Evolutionary conservation across 2,888 invertebrate genomes (phyloP), one percentile per base, ranked within the genome.

Genomic region (Chrysolina americana): DNA sequence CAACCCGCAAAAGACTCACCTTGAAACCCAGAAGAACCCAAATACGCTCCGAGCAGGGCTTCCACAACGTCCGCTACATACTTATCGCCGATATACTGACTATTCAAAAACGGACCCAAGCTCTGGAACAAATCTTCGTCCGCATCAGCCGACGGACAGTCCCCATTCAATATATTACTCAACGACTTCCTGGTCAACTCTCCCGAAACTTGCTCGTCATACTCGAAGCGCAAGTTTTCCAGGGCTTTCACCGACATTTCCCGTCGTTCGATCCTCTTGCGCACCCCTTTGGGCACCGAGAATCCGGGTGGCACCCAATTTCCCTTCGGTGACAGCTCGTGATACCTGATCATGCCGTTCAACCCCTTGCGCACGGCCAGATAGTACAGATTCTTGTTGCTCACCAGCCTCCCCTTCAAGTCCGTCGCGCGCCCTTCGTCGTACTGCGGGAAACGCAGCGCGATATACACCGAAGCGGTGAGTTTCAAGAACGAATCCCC

Each of bases 401-500:
- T 95, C 28, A 96, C 91, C 4, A 95, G 84, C 79, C 91, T 89
- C 0, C 92, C 88, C 83, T 97, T 94, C n/a, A 96, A 88, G 71
- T 91, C 90, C 0, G 96, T 96, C 41, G 97, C 89, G 77, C 92
- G 91, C 0, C 97, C 98, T 88, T 98, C 97, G 81, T 93, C 92
- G 59, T 91, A 90, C 0, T 87, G 86, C 0, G 93, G 91, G 86
- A 93, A 96, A 72, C 90, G 89, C 80, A 93, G 91, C 84, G 91
- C 94, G 21, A 97, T 89, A 85, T 92, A 95, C 2, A 95, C 87
- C 0, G 94, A 94, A 1, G 92, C 90, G 2, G 94, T 92, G 81
- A 93, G 94, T 88, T 98, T 98, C 9, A 98, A 89, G 87, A 95
- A 95, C 0, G 96, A 94, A 86, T 98, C 98, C 0, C 98, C 98